Percentiles rank a stretch among this genome's conserved stretches.
Conservation (phyloP, 1,140 invertebrate genomes). For the Forficula auricularia region DNA sequence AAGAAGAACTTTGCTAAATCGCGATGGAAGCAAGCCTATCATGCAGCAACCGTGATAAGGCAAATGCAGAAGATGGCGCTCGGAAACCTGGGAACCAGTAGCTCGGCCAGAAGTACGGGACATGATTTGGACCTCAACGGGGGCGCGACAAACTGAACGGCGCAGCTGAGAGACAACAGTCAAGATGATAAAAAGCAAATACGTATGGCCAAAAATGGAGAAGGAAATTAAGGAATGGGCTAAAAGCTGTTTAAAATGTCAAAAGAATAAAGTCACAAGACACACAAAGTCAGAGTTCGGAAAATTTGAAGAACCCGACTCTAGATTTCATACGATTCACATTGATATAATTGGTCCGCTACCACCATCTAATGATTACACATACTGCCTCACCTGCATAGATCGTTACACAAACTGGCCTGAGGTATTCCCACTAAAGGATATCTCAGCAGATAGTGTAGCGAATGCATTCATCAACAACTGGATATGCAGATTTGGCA, state of each 20-base stretch:
- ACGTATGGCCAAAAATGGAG: too few relatives aligned
- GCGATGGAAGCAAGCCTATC: slow-evolving; percentile 97
- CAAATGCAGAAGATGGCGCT: slow-evolving; percentile 92
- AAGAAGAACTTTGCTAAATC: slow-evolving; percentile 98
- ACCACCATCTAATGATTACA: slow-evolving; percentile 2
- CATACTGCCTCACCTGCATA: neutral
- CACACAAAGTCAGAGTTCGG: slow-evolving; percentile 11
- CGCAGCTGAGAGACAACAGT: too few relatives aligned
- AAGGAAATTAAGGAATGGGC: too few relatives aligned
- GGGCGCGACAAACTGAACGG: too few relatives aligned
- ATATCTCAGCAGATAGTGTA: neutral
- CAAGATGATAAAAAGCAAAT: too few relatives aligned
- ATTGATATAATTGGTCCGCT: slow-evolving; percentile 16
- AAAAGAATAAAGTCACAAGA: slow-evolving; percentile 11
- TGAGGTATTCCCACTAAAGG: neutral
- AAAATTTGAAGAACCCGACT: slow-evolving; percentile 4
- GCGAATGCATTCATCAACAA: too few relatives aligned
- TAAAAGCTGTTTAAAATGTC: slow-evolving; percentile 8
- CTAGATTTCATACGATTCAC: slow-evolving; percentile 11
- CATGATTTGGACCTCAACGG: too few relatives aligned
- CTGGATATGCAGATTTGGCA: neutral
- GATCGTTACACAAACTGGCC: neutral
- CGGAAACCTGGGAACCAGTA: slow-evolving; percentile 37
- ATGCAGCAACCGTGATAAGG: slow-evolving; percentile 90
- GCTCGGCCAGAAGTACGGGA: slow-evolving; percentile 14